Conservation (phyloP, 2,888 invertebrate genomes). For the Drosophila kuntzei region DNA sequence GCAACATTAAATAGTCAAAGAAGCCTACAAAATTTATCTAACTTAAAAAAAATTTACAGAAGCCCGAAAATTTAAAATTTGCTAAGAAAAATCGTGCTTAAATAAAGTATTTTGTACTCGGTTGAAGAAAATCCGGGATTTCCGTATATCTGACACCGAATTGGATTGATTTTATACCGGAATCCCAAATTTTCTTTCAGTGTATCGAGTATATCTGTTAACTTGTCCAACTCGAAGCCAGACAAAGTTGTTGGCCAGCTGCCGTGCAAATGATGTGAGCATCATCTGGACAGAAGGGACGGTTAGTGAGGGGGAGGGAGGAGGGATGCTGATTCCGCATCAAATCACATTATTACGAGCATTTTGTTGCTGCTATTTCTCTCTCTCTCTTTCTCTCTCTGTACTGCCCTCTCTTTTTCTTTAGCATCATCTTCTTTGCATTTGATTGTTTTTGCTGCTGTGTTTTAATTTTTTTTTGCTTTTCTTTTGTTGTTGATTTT, state of each 20-base stretch:
- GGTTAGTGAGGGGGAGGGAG: not conserved
- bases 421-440: conserved; percentile 42
- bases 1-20: too few species aligned
- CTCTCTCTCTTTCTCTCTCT: conserved; percentile 10
- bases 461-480: conserved; percentile 42
- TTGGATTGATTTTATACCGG: too few species aligned
- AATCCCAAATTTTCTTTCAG: too few species aligned
- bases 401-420: not conserved
- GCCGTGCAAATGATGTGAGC: conserved; percentile 41
- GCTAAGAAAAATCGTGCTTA: too few species aligned
- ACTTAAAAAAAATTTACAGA: too few species aligned
- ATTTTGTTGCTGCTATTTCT: conserved; percentile 39
- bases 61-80: too few species aligned
- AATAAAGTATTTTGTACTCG: too few species aligned
- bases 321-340: conserved; percentile 48
- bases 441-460: conserved; percentile 64
- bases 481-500: conserved; percentile 48
- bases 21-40: too few species aligned
- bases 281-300: not conserved
- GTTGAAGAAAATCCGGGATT: too few species aligned
- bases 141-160: too few species aligned
- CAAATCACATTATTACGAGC: conserved; percentile 77
- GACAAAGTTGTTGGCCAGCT: conserved; percentile 73
- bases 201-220: conserved; percentile 38
- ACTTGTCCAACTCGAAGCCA: conserved; percentile 50